Base-by-base conservation (phyloP, 2,113 vertebrate species). In the Gymnarchus niloticus region DNA sequence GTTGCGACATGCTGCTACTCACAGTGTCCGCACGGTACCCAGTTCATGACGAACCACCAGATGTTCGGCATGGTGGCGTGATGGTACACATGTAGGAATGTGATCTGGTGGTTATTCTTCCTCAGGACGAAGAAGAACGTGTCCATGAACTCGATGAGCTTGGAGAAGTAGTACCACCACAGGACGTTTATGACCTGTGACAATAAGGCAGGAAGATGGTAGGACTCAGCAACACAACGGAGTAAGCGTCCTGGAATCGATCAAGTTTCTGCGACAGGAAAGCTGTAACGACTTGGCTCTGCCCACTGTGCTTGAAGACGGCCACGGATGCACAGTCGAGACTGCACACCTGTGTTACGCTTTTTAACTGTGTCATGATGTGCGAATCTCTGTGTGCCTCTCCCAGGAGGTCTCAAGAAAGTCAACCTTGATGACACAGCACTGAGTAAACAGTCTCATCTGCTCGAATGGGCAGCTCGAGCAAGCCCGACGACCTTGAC, bases 41-140 rank as follows among this genome's bases (percentile, higher is more conserved):
- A 99, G 95, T 99, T 99, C 96, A 99, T 96, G 87, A 98, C 98
- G 59, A 99, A 99, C 98, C 98, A 99, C 98, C 98, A 99, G 92
- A 99, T 99, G 91, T 97, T 99, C 83, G 96, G 91, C 98, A 99
- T 99, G 37, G 92, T 95, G 23, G 95, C 94, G 0, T 99, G 98
- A 90, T 99, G 98, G 92, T 97, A 99, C 88, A 99, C 94, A 23
- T 99, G 98, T 82, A 99, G 96, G 87, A 99, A 95, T 0, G 97
- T 99, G 93, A 99, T 95, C 94, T 99, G 98, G 90, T 99, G 96
- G 91, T 96, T 96, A 91, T 99, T 99, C 92, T 99, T 99, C 44
- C 97, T 95, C 87, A 99, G 92, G 90, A 99, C 96, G 91, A 99
- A 99, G 93, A 99, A 99, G 89, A 99, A 95, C n/a, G 98, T 99